Evolutionary conservation across 2,113 vertebrate genomes (phyloP), one percentile per base, ranked within the genome.

Genomic region (Heterochromis multidens): DNA sequence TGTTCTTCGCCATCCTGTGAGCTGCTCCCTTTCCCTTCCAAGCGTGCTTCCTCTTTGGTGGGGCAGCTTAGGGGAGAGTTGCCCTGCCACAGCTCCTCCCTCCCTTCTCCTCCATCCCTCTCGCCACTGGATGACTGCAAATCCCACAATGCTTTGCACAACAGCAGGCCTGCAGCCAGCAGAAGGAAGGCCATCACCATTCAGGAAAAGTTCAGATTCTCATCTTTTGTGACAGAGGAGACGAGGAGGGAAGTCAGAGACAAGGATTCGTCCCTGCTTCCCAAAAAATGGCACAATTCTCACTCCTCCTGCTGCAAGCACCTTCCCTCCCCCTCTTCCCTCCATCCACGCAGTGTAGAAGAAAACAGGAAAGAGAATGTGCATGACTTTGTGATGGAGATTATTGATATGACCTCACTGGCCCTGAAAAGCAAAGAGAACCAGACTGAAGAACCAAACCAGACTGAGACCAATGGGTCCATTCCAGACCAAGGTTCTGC

Each of bases 381-480:
- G 35, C 99, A 97, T 13, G 91, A 97, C 90, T 99, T 99, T 94
- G 98, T 99, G 31, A 98, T 95, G 95, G 98, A 99, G 93, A 99
- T 99, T 72, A 97, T 99, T 54, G 98, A 97, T 90, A 96, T 99
- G 97, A 95, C 98, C 74, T 97, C 98, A 1, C 96, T 97, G 63
- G 98, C 97, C 6, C 95, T 98, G 61, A 98, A 97, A 94, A 97
- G 94, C 94, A 98, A 99, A 92, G 96, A 97, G 90, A 95, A 89
- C 58, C 97, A 96, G 85, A 90, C 95, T n/a, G 96, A 97, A 82
- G 94, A 94, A 8, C 91, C 92, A 27, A 93, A 89, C 16, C 96
- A 96, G 79, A 89, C 13, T 5, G 70, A 78, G 11, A 61, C 0
- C 16, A 9, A 8, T 2, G 33, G 72, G 27, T 76, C 83, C 23